Base-by-base conservation (phyloP, 2,888 invertebrate genomes). In the Diarsia dahlii region DNA sequence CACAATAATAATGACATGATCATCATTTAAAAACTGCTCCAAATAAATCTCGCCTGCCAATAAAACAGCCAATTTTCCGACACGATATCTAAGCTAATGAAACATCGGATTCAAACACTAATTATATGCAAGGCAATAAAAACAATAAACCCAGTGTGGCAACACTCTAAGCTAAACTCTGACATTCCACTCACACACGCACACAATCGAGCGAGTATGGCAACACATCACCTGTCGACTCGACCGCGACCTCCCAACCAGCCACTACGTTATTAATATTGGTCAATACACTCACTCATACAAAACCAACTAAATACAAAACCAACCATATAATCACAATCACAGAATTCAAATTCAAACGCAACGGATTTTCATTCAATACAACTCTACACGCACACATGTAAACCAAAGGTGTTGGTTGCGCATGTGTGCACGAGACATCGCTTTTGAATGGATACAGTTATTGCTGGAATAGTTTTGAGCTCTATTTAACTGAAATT, bases 141-240 rank as follows among this genome's bases (percentile, higher is more conserved):
- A 82, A 88, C 79, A 86, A 88, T 86, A 85, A 82, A 84, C 81
- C 64, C 74, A 77, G 87, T 88, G 85, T 88, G 70, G 77, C 80
- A 81, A 80, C 85, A 83, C 74, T 74, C 85, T 88, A 84, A 84
- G 75, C 78, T 95, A 94, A 95, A 95, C 95, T 95, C 93, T 95
- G 95, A 95, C 95, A 95, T 95, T 94, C 92, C 91, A 90, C 93
- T 82, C 93, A 94, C 95, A 95, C 95, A 94, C 79, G 84, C 91
- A 81, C 89, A 90, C 85, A 82, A 84, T 84, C 82, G 89, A 89
- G 85, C 87, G 90, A 91, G 87, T 92, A 93, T 93, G 91, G 90
- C 90, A 88, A 88, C 89, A 91, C 93, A 93, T 95, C 95, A 96
- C 96, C 95, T 96, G 95, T 94, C 94, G 93, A 90, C 92, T 92